These are phyloP conservation scores for Lucilia cuprina DNA, from an alignment of 1,140 invertebrate species.

Conservation along the genomic window DNA sequence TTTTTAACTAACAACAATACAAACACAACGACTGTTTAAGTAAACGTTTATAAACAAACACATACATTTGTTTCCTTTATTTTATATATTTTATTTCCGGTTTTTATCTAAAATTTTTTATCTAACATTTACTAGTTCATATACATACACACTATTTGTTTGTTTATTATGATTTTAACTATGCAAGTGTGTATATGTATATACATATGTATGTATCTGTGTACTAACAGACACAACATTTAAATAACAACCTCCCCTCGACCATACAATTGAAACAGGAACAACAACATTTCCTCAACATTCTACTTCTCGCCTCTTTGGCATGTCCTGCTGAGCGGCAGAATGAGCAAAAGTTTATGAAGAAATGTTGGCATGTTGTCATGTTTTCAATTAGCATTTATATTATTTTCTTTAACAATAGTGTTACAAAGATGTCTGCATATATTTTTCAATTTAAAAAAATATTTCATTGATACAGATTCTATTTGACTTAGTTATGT, in stretches of 20 bases:
- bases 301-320: not conserved
- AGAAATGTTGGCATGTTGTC: constrained; percentile 13
- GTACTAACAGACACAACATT: not conserved
- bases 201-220: not conserved
- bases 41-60: not conserved
- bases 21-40: not conserved
- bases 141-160: not conserved
- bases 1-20: not conserved
- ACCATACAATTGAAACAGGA: not conserved
- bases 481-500: not conserved
- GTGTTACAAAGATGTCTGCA: not conserved
- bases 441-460: not conserved
- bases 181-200: not conserved
- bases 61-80: not conserved
- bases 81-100: constrained; percentile 15
- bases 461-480: not conserved
- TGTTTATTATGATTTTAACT: not conserved
- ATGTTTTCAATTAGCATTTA: constrained; percentile 13
- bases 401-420: not conserved
- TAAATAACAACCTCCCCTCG: no score
- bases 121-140: not conserved
- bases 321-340: no score
- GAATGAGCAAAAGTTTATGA: not conserved
- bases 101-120: not conserved
- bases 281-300: not conserved